Evolutionary conservation across 2,797 vertebrate species (phyloP), one percentile per base, ranked within the genome.

Genomic region (Stomatorhinus walkeri): DNA sequence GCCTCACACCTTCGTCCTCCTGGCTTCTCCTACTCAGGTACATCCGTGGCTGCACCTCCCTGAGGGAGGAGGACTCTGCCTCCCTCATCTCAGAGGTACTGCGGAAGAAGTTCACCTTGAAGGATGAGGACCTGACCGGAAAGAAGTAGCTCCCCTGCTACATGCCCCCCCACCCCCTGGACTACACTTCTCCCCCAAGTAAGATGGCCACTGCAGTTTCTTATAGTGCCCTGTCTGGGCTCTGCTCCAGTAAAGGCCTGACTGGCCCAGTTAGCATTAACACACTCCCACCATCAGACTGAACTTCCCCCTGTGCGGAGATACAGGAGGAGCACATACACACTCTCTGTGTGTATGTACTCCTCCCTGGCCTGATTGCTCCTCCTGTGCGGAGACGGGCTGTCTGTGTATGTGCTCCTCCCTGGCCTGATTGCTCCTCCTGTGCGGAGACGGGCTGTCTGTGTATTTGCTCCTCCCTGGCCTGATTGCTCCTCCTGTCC

Each of bases 41-140:
- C 92, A 96, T 94, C 90, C 96, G 98, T 94, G 97, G 92, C 91
- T 97, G 97, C 87, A 96, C 94, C 0, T 96, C 97, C 61, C 90
- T 97, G 91, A 97, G 96, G 92, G 98, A 99, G 90, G 97, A 99
- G 64, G 97, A 99, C 93, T 98, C 98, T 0, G 97, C 98, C 0
- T 89, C 95, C 76, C 96, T 98, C 61, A 99, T 99, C 91, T 99
- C 98, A 0, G 97, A 99, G 92, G 98, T 96, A 86, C 94, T 99
- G 87, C 96, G 96, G 88, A 98, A 97, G 94, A 99, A 99, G 91
- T 99, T 99, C 91, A 96, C 98, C 88, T 94, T 99, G 64, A 97
- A 97, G 91, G 97, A 98, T 2, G 98, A 98, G 90, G 97, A 98
- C 89, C 89, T 94, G 9, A 90, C 91, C 88, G 43, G 92, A 89